Base-by-base conservation (phyloP, 2,888 invertebrate genomes). In the Pristionchus mayeri region DNA sequence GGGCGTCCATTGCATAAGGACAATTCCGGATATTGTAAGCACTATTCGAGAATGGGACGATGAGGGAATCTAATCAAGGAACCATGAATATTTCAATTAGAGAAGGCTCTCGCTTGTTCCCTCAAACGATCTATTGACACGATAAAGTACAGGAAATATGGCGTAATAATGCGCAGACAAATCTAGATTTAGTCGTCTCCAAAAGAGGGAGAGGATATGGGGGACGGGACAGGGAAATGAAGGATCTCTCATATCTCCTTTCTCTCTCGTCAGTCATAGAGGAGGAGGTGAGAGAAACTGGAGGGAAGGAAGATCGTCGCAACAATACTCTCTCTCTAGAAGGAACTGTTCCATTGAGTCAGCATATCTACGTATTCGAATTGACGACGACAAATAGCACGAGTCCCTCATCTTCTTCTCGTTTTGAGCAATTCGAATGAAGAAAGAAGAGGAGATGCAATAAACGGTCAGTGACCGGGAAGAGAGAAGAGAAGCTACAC, bases 71-170 rank as follows among this genome's bases (percentile, higher is more conserved):
- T 71, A 71, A 71, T 71, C 71, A 40, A 71, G 63, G n/a, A 71
- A 71, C 24, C 18, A 37, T 6, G 71, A 71, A 71, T 40, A 63
- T n/a, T 71, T 44, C 13, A 63, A 34, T 71, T 1, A n/a, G 37
- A 21, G 21, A 16, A 2, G 54, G 18, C 27, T 34, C 40, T 3
- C 40, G 40, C 71, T n/a, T 24, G 9, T 18, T 71, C 71, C 40
- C 71, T 40, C n/a, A 37, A 67, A 67, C 9, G 67, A 67, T 37
- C 34, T 67, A 16, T 24, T 13, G 37, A 21, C 21, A 37, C 37
- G 67, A 67, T 27, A 67, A 71, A 71, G 71, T 71, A 71, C 71
- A 71, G 71, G 71, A 71, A 71, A 71, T 44, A 40, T 40, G 63
- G 34, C 18, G 30, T 27, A 34, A 63, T 63, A 34, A 63, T 30